Conservation (phyloP, 2,113 vertebrate genomes). For the Piaya cayana region DNA sequence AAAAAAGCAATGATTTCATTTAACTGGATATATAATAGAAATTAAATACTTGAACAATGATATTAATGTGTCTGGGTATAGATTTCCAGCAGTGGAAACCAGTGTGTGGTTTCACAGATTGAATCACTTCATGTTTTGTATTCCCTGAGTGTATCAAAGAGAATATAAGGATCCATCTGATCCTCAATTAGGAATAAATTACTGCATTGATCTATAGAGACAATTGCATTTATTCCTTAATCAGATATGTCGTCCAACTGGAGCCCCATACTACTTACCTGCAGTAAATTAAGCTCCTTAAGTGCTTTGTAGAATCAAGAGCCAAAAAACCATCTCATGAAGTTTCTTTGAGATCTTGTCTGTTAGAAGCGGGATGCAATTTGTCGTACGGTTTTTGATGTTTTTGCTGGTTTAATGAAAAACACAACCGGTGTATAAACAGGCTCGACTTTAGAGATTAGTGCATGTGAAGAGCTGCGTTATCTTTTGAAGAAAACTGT, state of each 20-base stretch:
- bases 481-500: not conserved
- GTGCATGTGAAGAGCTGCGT: not conserved
- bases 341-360: not conserved
- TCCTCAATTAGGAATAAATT: not conserved
- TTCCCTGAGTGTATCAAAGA: not conserved
- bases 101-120: not conserved
- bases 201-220: not conserved
- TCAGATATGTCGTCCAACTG: not conserved
- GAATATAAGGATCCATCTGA: not conserved
- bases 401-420: not conserved
- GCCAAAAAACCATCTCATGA: not conserved
- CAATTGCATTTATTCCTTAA: constrained; percentile 11
- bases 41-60: not conserved
- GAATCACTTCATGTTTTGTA: not conserved
- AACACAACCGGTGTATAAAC: not conserved
- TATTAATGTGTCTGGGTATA: not conserved
- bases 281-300: constrained; percentile 1
- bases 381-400: not conserved
- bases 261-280: not conserved
- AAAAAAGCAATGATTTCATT: not conserved
- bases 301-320: not conserved
- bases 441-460: not conserved
- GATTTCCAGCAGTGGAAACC: not conserved
- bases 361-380: not conserved
- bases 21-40: not conserved